Evolutionary conservation across 2,113 vertebrate genomes (phyloP), one percentile per base, ranked within the genome.

Genomic region (Clarias macrocephalus): DNA sequence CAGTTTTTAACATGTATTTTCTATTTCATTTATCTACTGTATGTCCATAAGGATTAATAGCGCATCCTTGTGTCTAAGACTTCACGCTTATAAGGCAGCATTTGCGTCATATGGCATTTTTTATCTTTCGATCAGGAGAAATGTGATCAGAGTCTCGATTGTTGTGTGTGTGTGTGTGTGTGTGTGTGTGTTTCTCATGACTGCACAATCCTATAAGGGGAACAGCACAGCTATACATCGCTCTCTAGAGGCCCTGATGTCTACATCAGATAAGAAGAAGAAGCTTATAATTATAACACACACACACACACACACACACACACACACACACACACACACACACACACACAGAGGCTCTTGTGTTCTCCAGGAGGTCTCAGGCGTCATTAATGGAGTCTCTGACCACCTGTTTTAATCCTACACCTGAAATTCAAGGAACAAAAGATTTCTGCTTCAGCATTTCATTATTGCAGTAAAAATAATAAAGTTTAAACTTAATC

Each of bases 261-360:
- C 82, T 82, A 30, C 59, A 88, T 88, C 83, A 88, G 82, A 85
- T 87, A 81, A 85, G 77, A 79, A 85, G 76, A 84, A 83, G 84
- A 48, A 48, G 48, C 48, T 48, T 48, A 48, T 48, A 48, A 66
- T 9, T 59, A 21, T 63, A 54, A 33, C 76, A 59, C 60, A 48
- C 73, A 37, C 59, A 30, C 33, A 85, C 62, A 85, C 42, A n/a
- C 30, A 85, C 59, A 84, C 52, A 57, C 77, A 80, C 77, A 80
- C 77, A 80, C 77, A 80, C 54, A 60, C 79, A 57, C 77, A 56
- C 52, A 56, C 48, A 80, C 77, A 28, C 16, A 59, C 30, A 37
- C 77, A 59, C 80, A 13, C 33, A 42, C 9, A 25, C 59, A 65
- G 5, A 82, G 12, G 8, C 19, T 4, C 60, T 65, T 65, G 60